Evolutionary conservation across 1,140 invertebrate genomes (phyloP).

Genomic region (Sminthurinus signatus): DNA sequence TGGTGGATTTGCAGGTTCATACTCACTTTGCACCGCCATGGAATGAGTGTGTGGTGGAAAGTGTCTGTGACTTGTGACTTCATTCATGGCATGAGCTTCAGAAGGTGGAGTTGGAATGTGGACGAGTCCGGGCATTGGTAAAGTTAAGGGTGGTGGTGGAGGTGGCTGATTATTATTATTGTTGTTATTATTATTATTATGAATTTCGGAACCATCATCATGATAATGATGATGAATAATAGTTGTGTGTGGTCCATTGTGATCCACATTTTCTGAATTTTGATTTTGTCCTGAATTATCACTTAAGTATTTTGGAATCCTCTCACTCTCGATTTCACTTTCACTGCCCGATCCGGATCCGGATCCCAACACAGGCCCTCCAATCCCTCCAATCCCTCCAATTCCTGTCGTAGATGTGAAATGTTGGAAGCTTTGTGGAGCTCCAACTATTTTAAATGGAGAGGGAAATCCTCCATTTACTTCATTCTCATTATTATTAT

Average conservation of each 20-base stretch:
- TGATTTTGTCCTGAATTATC: neutral
- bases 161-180: neutral
- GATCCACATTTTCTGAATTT: too few relatives aligned
- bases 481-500: too few relatives aligned
- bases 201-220: neutral
- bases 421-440: neutral
- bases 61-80: conserved; percentile 29
- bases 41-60: conserved; percentile 39
- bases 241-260: too few relatives aligned
- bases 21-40: conserved; percentile 30
- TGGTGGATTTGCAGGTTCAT: conserved; percentile 41
- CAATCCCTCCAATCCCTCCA: neutral
- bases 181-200: neutral
- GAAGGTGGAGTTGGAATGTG: conserved; percentile 31
- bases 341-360: neutral
- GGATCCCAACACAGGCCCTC: neutral
- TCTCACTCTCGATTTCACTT: neutral
- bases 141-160: conserved; percentile 21
- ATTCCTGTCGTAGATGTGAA: neutral
- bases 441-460: too few relatives aligned
- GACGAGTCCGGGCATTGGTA: conserved; percentile 35
- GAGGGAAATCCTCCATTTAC: neutral
- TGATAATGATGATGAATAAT: neutral
- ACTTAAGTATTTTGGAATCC: neutral
- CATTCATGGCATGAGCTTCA: conserved; percentile 17